Conservation (phyloP, 2,888 invertebrate species). For the Hirudinaria manillensis region DNA sequence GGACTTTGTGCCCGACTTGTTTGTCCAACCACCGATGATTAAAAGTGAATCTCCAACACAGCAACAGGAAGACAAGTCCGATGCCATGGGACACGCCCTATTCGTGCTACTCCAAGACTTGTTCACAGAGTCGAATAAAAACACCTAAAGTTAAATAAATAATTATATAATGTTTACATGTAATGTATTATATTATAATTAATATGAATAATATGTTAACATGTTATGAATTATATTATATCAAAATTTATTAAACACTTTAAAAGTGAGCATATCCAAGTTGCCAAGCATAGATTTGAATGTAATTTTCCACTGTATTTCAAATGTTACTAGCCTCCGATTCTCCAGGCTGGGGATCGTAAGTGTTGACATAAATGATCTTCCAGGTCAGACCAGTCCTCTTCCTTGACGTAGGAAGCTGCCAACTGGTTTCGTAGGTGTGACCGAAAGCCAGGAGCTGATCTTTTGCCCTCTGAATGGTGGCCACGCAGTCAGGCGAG, state of each 20-base stretch:
- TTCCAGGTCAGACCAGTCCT: conserved; percentile 39
- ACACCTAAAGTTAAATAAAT: conserved; percentile 26
- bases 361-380: conserved; percentile 38
- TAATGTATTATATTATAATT: no score
- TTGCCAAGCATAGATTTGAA: not conserved
- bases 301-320: not conserved
- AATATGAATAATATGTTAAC: no score
- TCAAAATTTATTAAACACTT: no score
- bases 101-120: conserved; percentile 41
- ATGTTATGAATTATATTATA: no score
- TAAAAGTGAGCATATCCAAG: no score
- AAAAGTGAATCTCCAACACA: conserved; percentile 37
- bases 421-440: conserved; percentile 41
- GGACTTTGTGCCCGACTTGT: conserved; percentile 34
- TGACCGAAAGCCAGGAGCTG: conserved; percentile 41
- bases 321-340: conserved; percentile 16
- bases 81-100: conserved; percentile 39
- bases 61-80: conserved; percentile 39
- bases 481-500: conserved; percentile 27
- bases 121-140: conserved; percentile 40
- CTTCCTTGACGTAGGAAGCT: conserved; percentile 40
- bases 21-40: conserved; percentile 40
- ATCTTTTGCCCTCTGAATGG: conserved; percentile 39
- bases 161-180: no score
- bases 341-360: conserved; percentile 36